Base-by-base conservation (phyloP, 1,140 invertebrate species). In the Camponotus vicinus region DNA sequence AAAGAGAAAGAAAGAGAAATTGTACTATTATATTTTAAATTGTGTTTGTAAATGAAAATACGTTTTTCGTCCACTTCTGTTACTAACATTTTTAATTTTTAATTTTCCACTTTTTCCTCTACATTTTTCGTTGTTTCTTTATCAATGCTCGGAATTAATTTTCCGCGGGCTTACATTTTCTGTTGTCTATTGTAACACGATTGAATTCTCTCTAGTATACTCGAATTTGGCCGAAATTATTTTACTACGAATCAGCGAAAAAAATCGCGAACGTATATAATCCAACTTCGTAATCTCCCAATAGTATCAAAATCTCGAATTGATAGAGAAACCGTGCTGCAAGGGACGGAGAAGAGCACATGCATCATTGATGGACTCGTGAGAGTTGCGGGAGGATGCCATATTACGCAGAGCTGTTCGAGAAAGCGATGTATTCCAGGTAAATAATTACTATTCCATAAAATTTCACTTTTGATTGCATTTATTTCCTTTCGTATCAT, bases 401-500 rank as follows among this genome's bases (percentile, higher is more conserved):
- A 42, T 70, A 57, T 70, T 27, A 21, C 42, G 27, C 40, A 13
- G 6, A 15, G 18, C 18, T 18, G 42, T 21, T 71, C 69, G 69
- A 71, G 52, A 71, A 49, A 15, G 69, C 45, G 18, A 0, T 7
- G 6, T 34, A 27, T 37, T 61, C 27, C 27, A 61, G 55, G 69
- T 83, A 83, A 83, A 75, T 83, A 63, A 69, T 75, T 83, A 73
- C 67, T n/a, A 34, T 73, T 73, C 67, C 52, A 82, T 71, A 9
- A 4, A 27, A 27, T n/a, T 42, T 9, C n/a, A 18, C 18, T 42
- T 9, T 80, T 52, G 9, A 55, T 7, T 18, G 27, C 52, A 34
- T 82, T 15, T 40, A 61, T 40, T 52, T n/a, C n/a, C 66, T 71
- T 40, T 63, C 69, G 79, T 45, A 34, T 59, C 64, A 34, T 82